These are phyloP conservation scores for Melanotus villosus DNA, from an alignment of 2,888 invertebrate genomes.

Conservation along the genomic window DNA sequence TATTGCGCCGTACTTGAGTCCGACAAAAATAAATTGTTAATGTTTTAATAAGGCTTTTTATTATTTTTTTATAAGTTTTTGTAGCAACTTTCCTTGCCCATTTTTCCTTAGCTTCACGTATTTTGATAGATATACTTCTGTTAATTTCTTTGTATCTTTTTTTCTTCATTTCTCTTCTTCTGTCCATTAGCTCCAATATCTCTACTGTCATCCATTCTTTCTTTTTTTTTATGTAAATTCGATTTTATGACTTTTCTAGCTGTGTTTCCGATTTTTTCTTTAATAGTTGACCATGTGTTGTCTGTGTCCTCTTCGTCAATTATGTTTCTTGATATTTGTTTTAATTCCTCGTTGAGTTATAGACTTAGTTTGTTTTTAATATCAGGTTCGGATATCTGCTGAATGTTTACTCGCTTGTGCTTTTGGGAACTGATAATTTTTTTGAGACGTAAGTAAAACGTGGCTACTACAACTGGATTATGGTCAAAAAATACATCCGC, in stretches of 20 bases:
- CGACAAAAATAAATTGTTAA: no score
- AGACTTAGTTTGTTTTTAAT: no score
- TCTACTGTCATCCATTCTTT: conserved; percentile 9
- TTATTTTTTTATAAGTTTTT: no score
- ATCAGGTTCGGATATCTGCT: no score
- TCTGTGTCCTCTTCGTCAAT: not conserved
- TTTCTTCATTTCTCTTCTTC: no score
- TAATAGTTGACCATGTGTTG: not conserved
- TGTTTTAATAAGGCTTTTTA: no score
- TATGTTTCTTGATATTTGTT: not conserved
- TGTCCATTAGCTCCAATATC: not conserved
- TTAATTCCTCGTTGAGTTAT: no score
- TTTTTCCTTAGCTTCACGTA: not conserved
- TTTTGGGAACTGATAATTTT: no score
- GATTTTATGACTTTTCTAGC: not conserved
- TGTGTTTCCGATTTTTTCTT: conserved; percentile 5
- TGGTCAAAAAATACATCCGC: not conserved
- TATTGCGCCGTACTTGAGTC: no score
- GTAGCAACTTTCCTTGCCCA: not conserved
- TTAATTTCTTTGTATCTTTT: not conserved
- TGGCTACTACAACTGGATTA: not conserved
- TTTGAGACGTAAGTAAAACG: not conserved
- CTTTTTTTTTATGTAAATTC: not conserved
- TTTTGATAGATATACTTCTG: not conserved
- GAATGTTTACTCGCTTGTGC: no score